Base-by-base conservation (phyloP, 1,140 invertebrate species). In the Cyclina sinensis region DNA sequence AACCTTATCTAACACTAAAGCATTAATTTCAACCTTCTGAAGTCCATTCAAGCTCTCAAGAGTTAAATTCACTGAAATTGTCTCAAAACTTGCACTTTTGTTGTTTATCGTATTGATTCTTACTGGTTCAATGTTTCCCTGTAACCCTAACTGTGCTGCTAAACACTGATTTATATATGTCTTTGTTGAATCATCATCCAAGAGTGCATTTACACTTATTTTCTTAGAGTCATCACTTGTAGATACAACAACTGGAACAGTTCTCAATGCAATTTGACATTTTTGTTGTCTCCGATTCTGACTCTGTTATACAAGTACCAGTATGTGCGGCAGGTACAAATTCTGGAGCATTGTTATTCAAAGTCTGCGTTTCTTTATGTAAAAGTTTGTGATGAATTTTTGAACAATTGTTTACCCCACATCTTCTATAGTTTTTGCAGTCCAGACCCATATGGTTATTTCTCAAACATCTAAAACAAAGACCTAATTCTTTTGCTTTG, bases 261-360 rank as follows among this genome's bases (percentile, higher is more conserved):
- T 27, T 68, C 78, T 54, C 24, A 91, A 62, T n/a, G 76, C 68
- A 1, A 86, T 68, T 37, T 43, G 80, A 14, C 46, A n/a, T n/a
- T 37, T 14, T 70, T n/a, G n/a, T n/a, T n/a, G n/a, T n/a, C n/a
- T n/a, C n/a, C n/a, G n/a, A n/a, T 54, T 54, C 51, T 54, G 12
- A 54, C 12, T 12, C n/a, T 12, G n/a, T n/a, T n/a, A n/a, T n/a
- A n/a, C n/a, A n/a, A n/a, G n/a, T n/a, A n/a, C n/a, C n/a, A n/a
- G n/a, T n/a, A n/a, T n/a, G n/a, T n/a, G n/a, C n/a, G n/a, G n/a
- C n/a, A n/a, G n/a, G n/a, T n/a, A n/a, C n/a, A 14, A 14, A 14
- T 54, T 54, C n/a, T 12, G 51, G 12, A 54, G 12, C 12, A 12
- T n/a, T n/a, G n/a, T n/a, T n/a, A 54, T n/a, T 54, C 12, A 54